phyloP scores from a whole-genome alignment of 1,140 invertebrate genomes.

The Drosophila arizonae region DNA sequence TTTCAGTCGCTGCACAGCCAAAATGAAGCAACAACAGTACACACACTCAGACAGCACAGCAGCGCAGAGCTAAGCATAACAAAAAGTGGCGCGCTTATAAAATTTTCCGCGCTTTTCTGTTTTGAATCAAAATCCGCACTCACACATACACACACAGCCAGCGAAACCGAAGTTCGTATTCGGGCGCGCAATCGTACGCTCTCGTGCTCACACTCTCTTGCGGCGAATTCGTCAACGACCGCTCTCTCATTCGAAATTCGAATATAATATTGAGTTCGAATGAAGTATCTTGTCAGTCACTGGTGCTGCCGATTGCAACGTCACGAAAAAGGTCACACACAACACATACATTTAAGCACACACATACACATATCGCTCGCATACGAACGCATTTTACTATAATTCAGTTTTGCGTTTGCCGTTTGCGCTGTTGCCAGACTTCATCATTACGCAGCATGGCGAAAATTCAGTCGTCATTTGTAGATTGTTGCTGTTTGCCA shows the following conservation, averaged over 20 bases:
- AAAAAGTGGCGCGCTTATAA: conserved; percentile 67
- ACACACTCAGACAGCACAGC: conserved; percentile 7
- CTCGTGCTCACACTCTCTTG: conserved; percentile 41
- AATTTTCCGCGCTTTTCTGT: conserved; percentile 76
- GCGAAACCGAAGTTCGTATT: conserved; percentile 3
- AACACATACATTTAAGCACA: conserved; percentile 16
- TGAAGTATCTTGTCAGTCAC: conserved; percentile 54
- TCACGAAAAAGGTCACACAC: conserved; percentile 56
- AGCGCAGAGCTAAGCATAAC: conserved; percentile 29
- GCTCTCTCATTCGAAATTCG: conserved; percentile 65
- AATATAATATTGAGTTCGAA: conserved; percentile 79
- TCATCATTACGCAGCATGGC: conserved; percentile 75
- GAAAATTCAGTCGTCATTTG: conserved; percentile 58
- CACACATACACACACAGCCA: conserved; percentile 22
- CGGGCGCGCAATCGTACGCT: conserved; percentile 30
- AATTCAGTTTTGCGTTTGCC: conserved; percentile 55
- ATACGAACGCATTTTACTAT: conserved; percentile 52
- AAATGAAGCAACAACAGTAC: conserved; percentile 41
- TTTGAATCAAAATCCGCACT: conserved; percentile 58
- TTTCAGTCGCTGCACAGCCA: conserved; percentile 54
- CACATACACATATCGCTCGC: conserved; percentile 24
- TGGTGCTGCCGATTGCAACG: conserved; percentile 41
- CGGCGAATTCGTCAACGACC: conserved; percentile 57
- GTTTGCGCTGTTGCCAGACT: conserved; percentile 59
- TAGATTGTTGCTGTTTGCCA: conserved; percentile 40